Evolutionary conservation across 2,113 vertebrate genomes (phyloP).

Genomic region (Ancistrus triradiatus): DNA sequence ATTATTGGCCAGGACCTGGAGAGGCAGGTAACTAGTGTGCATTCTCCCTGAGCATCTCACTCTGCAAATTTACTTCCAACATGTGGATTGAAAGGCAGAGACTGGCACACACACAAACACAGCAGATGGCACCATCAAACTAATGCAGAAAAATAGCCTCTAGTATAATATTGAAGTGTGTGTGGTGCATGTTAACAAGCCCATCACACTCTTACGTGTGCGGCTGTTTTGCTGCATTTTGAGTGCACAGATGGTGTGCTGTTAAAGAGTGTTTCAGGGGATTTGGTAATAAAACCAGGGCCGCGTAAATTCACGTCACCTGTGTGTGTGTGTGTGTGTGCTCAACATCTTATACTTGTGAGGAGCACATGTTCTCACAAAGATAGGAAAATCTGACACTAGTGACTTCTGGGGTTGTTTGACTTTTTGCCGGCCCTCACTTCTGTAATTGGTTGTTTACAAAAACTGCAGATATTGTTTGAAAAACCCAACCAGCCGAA

Average conservation of each 20-base stretch:
- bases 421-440: too few species aligned
- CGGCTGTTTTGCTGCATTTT: slow-evolving; percentile 42
- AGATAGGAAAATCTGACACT: too few species aligned
- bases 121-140: slow-evolving; percentile 87
- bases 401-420: too few species aligned
- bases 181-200: slow-evolving; percentile 78
- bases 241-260: slow-evolving; percentile 80
- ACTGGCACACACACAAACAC: slow-evolving; percentile 57
- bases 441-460: too few species aligned
- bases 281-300: slow-evolving; percentile 51
- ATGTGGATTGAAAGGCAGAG: slow-evolving; percentile 70
- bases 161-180: slow-evolving; percentile 76
- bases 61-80: slow-evolving; percentile 1
- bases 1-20: slow-evolving; percentile 96
- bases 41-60: slow-evolving; percentile 4
- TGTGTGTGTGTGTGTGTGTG: slow-evolving; percentile 28
- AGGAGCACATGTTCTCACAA: too few species aligned
- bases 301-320: slow-evolving; percentile 9
- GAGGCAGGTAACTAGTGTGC: slow-evolving; percentile 67
- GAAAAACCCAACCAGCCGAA: too few species aligned
- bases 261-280: slow-evolving; percentile 81
- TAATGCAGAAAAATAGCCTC: slow-evolving; percentile 87
- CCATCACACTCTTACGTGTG: slow-evolving; percentile 53
- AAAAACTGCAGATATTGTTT: too few species aligned
- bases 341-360: too few species aligned